A percentile compares a stretch with the other conserved stretches of the same genome.
Conservation (phyloP, 2,113 vertebrate species). For the Chroicocephalus ridibundus region DNA sequence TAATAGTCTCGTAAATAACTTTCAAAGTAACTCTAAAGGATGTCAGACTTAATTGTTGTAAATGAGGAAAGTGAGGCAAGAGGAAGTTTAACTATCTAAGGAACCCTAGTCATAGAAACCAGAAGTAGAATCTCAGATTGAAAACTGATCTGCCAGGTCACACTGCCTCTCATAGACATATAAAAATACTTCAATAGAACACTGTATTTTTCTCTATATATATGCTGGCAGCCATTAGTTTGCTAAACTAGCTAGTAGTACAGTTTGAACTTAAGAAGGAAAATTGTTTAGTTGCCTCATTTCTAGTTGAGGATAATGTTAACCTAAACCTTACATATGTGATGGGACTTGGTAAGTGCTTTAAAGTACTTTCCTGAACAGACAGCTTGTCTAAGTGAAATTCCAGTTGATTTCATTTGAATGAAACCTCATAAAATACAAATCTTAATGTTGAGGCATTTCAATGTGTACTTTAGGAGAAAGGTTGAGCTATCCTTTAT, state of each 20-base stretch:
- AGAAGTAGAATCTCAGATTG: neutral
- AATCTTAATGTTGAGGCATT: neutral
- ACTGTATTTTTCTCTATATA: neutral
- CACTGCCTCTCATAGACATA: neutral
- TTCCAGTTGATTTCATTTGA: neutral
- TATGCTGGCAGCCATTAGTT: neutral
- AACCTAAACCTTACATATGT: rapidly evolving
- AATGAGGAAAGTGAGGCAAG: neutral
- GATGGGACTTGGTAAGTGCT: neutral
- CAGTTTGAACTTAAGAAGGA: neutral
- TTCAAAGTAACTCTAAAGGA: neutral
- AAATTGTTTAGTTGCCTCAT: neutral
- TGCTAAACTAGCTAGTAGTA: neutral
- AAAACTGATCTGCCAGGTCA: neutral
- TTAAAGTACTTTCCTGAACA: neutral
- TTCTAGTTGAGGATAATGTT: neutral
- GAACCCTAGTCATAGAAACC: neutral
- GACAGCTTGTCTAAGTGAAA: neutral
- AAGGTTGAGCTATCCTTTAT: neutral
- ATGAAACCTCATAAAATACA: neutral
- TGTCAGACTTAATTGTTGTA: neutral
- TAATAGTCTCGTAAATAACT: neutral
- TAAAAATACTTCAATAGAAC: neutral
- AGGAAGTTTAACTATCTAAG: neutral
- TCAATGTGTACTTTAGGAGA: neutral